A percentile compares a stretch with the other conserved stretches of the same genome.
Conservation (phyloP, 1,140 invertebrate species). For the Protaetia brevitarsis region DNA sequence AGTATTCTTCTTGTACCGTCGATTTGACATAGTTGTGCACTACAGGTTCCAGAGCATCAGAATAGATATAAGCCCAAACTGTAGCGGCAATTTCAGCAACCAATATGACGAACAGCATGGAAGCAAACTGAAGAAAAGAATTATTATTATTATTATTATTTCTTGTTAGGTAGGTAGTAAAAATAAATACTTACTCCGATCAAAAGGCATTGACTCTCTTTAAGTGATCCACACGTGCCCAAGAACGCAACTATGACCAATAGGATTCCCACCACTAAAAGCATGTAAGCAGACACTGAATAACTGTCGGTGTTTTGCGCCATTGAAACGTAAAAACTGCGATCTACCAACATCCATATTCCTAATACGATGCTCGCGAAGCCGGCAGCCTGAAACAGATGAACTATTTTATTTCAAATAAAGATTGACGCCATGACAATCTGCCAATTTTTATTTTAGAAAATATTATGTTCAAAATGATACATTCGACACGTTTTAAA, state of each 20-base stretch:
- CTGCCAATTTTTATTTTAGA: no score
- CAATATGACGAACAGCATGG: slow-evolving; percentile 69
- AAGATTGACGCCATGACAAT: no score
- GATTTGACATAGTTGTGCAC: slow-evolving; percentile 60
- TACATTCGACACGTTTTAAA: no score
- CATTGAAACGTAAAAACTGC: slow-evolving; percentile 67
- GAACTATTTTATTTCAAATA: slow-evolving; percentile 23
- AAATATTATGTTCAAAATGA: no score
- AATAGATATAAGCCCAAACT: slow-evolving; percentile 69
- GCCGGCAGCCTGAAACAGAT: slow-evolving; percentile 66
- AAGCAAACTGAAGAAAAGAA: slow-evolving; percentile 62
- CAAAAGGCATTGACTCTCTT: slow-evolving; percentile 84
- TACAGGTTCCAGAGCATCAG: slow-evolving; percentile 61
- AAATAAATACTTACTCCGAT: slow-evolving; percentile 61
- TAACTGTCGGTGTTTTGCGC: slow-evolving; percentile 67
- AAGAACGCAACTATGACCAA: slow-evolving; percentile 84
- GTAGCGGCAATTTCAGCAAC: slow-evolving; percentile 74
- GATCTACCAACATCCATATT: slow-evolving; percentile 75
- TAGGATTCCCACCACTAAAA: slow-evolving; percentile 74
- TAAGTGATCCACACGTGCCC: slow-evolving; percentile 86
- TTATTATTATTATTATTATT: slow-evolving; percentile 18
- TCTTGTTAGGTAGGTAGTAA: not conserved
- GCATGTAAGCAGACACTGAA: slow-evolving; percentile 68
- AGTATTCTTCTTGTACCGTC: slow-evolving; percentile 69
- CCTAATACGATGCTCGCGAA: slow-evolving; percentile 63